Evolutionary conservation across 2,797 vertebrate species (phyloP), one percentile per base, ranked within the genome.

Genomic region (Florisuga fusca): DNA sequence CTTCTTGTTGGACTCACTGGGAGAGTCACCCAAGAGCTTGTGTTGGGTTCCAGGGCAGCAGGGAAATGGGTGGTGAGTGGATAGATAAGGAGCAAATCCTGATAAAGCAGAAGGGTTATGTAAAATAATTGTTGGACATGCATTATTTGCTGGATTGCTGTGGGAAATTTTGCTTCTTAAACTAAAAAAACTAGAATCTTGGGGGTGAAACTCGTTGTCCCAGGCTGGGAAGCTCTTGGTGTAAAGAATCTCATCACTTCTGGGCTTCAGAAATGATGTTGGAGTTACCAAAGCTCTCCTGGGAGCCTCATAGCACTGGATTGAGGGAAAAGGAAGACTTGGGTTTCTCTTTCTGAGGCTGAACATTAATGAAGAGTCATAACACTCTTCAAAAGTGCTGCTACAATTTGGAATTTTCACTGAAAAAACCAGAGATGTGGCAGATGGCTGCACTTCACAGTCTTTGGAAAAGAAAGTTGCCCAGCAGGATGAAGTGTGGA

Each of bases 361-460:
- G 5, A 53, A 6, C 31, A 4, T 17, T 33, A 63, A 19, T 31
- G 46, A 62, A 7, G 9, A 54, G 19, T 5, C 15, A 3, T 31
- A 34, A 20, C 27, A 4, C 19, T 15, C 20, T 16, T 50, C 29
- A 38, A 26, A 72, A 67, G 26, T 0, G 0, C 16, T 15, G 5
- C 3, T 31, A 27, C 58, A 43, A 25, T 36, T 18, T 62, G 26
- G 36, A 38, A 21, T 73, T 80, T 14, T 2, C 23, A 2, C 7
- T 15, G 63, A 10, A 15, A 15, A 50, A 20, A 9, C 1, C 1
- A 12, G 12, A 26, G 48, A 1, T 10, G 22, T 53, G 36, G 27
- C 50, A 41, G 48, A 15, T 1, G 0, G 7, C 58, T 15, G 15
- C 0, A 0, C 61, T 48, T 50, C 23, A 0, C 0, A 17, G 16